Base-by-base conservation (phyloP, 1,140 invertebrate genomes). In the Amyelois transitella region DNA sequence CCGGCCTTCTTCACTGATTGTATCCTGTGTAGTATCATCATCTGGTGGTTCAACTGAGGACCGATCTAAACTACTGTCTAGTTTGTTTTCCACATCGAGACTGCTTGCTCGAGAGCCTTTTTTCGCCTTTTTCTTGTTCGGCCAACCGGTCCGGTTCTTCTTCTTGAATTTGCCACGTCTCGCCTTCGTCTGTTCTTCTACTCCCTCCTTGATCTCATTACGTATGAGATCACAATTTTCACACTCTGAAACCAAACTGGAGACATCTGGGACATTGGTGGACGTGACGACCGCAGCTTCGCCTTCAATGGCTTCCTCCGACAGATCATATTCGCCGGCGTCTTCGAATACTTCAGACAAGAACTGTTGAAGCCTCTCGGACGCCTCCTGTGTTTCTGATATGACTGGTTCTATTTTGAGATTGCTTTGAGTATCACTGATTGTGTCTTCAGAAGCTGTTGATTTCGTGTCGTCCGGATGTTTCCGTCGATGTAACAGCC, bases 401-500 rank as follows among this genome's bases (percentile, higher is more conserved):
- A 77, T 53, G 0, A 72, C 70, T 2, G 75, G 72, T 51, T 83
- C 83, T n/a, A 74, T 25, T 64, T 78, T 78, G 2, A 71, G 47
- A 59, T 71, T 77, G 45, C 70, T 78, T 20, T 73, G 75, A n/a
- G 71, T 72, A 32, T 88, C 88, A 60, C 81, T 88, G 22, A 81
- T 61, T 1, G 81, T 80, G 19, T 89, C 88, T 43, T 89, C 88
- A 1, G 87, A 81, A 10, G 88, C 76, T 51, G 83, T 80, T 18
- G 87, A 89, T 58, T 89, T 89, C 7, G 72, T 57, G 57, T 89
- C 88, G 4, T 89, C 88, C 2, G 65, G 59, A 47, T 86, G 77
- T 69, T 90, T 90, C 18, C 90, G 78, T 51, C 91, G 86, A 7
- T 91, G 88, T 8, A 92, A 81, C 20, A 94, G 75, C 49, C 91